Evolutionary conservation across 1,140 invertebrate species (phyloP), one percentile per base, ranked within the genome.

Genomic region (Drosophila setifemur): DNA sequence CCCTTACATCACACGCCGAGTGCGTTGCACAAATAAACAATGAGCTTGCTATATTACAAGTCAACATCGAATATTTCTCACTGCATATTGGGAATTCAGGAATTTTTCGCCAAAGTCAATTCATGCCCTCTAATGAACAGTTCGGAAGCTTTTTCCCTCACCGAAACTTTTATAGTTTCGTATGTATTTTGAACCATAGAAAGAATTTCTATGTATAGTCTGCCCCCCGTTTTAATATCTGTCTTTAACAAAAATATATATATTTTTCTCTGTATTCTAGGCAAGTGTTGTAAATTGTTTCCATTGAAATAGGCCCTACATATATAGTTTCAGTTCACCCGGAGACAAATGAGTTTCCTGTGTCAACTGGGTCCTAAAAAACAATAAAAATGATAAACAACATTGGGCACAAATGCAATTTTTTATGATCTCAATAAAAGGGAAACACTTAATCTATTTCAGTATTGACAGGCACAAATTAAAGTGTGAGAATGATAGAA

Each of bases 301-400:
- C 4, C 18, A 58, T 21, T 37, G 19, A 39, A 5, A 63, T 16
- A 12, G 25, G 37, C 6, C 21, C 19, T 25, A 23, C 9, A 23
- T 40, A 35, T 57, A 21, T 18, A 63, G 35, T 39, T 19, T n/a
- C 31, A 39, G 37, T 25, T 58, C 37, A 43, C 11, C 19, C 50
- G 8, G 11, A 57, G 73, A 81, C 67, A 81, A 82, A 83, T 83
- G 78, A 49, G 70, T 72, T 73, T 58, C 35, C 48, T 73, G 52
- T 81, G 67, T 52, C 37, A 54, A 49, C 55, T 42, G 72, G 40
- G 47, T 53, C 50, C 52, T 26, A 63, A 72, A n/a, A 50, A 54
- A 45, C 14, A 67, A 40, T 67, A 12, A 52, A 29, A 45, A 29
- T 18, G 25, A 52, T 19, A 29, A 14, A 29, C 26, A 58, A 45